Evolutionary conservation across 1,140 invertebrate species (phyloP).

Genomic region (Cotesia chilonis): DNA sequence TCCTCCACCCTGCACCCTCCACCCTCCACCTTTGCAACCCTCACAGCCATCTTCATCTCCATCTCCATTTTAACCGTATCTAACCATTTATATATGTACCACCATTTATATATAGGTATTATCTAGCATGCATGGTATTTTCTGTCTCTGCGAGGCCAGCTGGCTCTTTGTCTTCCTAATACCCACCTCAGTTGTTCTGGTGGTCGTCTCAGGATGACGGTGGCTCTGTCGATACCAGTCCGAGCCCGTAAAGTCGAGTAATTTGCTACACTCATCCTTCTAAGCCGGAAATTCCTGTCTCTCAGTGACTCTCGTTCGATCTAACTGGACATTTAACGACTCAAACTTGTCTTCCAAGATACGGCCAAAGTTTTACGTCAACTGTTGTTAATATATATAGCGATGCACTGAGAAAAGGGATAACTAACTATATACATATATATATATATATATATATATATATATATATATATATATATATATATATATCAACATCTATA

Average conservation of each 20-base stretch:
- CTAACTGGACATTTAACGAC: conserved; percentile 31
- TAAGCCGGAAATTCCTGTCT: conserved; percentile 10
- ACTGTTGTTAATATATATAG: background rate
- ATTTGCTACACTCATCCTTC: background rate
- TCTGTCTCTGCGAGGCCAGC: too few species aligned
- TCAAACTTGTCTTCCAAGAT: conserved; percentile 29
- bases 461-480: too few species aligned
- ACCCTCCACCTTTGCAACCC: background rate
- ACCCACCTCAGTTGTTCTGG: too few species aligned
- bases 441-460: too few species aligned
- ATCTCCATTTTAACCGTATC: conserved; percentile 15
- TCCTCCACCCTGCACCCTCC: conserved; percentile 21
- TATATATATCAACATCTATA: too few species aligned
- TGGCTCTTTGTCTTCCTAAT: too few species aligned
- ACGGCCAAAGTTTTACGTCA: conserved; percentile 16
- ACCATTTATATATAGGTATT: too few species aligned
- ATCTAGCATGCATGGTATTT: too few species aligned
- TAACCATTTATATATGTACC: background rate
- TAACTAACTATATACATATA: too few species aligned
- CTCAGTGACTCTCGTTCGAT: background rate
- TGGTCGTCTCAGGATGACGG: too few species aligned
- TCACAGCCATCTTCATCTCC: conserved; percentile 19
- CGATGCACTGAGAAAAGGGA: background rate
- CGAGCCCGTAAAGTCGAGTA: too few species aligned
- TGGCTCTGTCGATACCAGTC: too few species aligned